Percentiles rank a stretch among this genome's conserved stretches.
Conservation (phyloP, 2,888 invertebrate species). For the Hofmannophila pseudospretella region DNA sequence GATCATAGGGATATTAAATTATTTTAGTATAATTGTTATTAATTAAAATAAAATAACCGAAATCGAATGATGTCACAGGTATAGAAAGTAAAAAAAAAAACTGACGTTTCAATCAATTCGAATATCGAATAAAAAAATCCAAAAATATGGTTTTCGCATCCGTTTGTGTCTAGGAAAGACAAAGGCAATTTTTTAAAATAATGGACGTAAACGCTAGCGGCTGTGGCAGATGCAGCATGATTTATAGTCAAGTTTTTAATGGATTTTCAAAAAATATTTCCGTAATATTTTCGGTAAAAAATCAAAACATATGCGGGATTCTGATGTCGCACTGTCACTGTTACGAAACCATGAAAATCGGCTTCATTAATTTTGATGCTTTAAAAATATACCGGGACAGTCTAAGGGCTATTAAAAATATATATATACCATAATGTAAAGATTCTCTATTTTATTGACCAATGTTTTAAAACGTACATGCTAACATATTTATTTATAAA, state of each 20-base stretch:
- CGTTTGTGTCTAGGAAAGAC: conserved; percentile 29
- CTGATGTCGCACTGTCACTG: conserved; percentile 46
- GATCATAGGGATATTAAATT: no score
- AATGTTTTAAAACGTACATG: no score
- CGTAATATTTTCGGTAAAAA: conserved; percentile 52
- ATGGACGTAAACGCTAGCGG: conserved; percentile 36
- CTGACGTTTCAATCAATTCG: no score
- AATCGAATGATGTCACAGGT: no score
- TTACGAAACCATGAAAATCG: conserved; percentile 13
- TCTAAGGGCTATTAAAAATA: no score
- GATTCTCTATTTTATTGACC: no score
- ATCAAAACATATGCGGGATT: conserved; percentile 60
- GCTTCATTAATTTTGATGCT: neutral
- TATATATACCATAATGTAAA: no score
- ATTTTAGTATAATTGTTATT: no score
- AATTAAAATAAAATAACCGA: no score
- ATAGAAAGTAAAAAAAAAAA: no score
- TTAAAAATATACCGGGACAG: no score
- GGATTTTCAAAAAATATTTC: conserved; percentile 66
- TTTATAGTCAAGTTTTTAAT: conserved; percentile 68
- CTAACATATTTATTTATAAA: no score
- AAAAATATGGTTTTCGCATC: conserved; percentile 30
- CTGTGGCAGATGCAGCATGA: conserved; percentile 63
- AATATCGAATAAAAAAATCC: conserved; percentile 30
- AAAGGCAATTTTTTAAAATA: conserved; percentile 39